These are phyloP conservation scores for Bos indicus DNA, from an alignment of 2,113 vertebrate species.

Conservation along the genomic window DNA sequence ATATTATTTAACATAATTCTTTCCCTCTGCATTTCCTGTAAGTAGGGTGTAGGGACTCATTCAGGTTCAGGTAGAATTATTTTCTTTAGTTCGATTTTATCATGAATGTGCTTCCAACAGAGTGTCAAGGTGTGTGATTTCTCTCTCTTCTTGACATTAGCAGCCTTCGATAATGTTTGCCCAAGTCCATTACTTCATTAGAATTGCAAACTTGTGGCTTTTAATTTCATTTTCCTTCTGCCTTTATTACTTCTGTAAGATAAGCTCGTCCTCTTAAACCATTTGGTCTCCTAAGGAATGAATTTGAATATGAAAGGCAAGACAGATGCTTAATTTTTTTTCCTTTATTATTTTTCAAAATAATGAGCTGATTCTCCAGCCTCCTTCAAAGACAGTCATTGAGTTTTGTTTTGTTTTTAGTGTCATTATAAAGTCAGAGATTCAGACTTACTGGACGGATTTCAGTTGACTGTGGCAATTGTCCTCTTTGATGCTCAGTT, in stretches of 20 bases:
- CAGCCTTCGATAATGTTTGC: background rate
- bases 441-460: background rate
- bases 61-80: background rate
- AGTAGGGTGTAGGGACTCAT: background rate
- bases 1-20: background rate
- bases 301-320: background rate
- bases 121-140: background rate
- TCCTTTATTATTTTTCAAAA: conserved; percentile 12
- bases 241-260: background rate
- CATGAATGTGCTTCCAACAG: background rate
- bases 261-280: background rate
- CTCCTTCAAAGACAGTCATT: background rate
- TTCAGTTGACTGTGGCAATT: background rate
- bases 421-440: background rate
- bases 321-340: background rate
- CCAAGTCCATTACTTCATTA: background rate
- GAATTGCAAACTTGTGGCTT: background rate
- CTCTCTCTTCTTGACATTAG: background rate
- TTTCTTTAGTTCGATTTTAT: background rate
- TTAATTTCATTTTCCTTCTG: conserved; percentile 3
- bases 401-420: background rate
- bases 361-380: background rate
- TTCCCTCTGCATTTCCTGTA: background rate
- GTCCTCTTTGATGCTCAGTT: background rate
- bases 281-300: background rate